Evolutionary conservation across 2,797 vertebrate species (phyloP).

Genomic region (Neosalanx taihuensis): DNA sequence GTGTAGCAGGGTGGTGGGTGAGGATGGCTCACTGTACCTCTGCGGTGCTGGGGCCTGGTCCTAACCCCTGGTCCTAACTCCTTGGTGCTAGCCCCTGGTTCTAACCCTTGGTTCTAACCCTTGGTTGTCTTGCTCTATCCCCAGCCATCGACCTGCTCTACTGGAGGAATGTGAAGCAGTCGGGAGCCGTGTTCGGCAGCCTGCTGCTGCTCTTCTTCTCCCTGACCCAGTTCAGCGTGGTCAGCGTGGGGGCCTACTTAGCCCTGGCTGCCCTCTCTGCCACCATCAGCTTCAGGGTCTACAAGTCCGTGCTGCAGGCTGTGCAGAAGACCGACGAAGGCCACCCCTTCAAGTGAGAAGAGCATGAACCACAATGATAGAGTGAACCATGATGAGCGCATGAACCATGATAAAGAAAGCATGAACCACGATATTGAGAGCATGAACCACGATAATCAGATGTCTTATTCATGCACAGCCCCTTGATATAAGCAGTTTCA

Average conservation of each 20-base stretch:
- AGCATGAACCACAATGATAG: background rate
- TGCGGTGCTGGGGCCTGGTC: no score
- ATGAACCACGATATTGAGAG: no score
- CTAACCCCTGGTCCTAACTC: no score
- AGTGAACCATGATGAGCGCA: no score
- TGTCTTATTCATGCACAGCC: no score
- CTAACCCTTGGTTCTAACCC: slow-evolving; percentile 27
- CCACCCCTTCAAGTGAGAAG: slow-evolving; percentile 96
- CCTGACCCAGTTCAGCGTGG: slow-evolving; percentile 98
- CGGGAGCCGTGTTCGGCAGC: slow-evolving; percentile 91
- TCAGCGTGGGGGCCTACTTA: slow-evolving; percentile 95
- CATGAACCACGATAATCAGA: no score
- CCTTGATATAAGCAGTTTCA: no score
- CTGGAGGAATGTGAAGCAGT: slow-evolving; percentile 97
- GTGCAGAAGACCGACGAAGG: slow-evolving; percentile 99
- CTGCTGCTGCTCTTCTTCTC: slow-evolving; percentile 95
- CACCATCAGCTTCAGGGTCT: slow-evolving; percentile 99
- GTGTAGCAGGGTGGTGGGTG: background rate
- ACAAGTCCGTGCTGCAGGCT: slow-evolving; percentile 97
- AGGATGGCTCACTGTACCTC: background rate
- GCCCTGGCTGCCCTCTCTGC: slow-evolving; percentile 93
- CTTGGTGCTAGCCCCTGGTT: no score
- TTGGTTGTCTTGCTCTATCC: slow-evolving; percentile 27
- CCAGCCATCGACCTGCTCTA: slow-evolving; percentile 95
- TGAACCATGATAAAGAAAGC: no score